Percentiles rank a stretch among this genome's conserved stretches.
Evolutionary conservation across 2,888 invertebrate genomes (phyloP).

Genomic region (Fragum sueziense): DNA sequence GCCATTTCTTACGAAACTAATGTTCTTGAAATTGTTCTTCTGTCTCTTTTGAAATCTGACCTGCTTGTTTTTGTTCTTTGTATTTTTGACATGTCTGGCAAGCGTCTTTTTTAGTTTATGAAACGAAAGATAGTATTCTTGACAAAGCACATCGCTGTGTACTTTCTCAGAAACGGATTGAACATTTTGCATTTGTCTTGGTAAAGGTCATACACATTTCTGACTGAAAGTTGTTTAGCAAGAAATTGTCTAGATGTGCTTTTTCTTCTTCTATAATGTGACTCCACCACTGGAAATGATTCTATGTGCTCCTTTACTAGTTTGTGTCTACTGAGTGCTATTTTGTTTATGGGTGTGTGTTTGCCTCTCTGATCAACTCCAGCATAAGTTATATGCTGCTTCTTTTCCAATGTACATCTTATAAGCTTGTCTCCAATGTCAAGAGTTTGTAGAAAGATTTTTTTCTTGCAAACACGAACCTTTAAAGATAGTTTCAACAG

Average conservation of each 20-base stretch:
- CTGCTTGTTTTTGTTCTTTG: neutral
- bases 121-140: neutral
- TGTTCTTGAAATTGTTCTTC: neutral
- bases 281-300: neutral
- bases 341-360: neutral
- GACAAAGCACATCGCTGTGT: neutral
- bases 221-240: neutral
- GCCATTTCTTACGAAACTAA: neutral
- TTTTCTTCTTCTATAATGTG: neutral
- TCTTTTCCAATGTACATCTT: constrained; percentile 32
- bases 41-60: neutral
- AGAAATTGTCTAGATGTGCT: neutral
- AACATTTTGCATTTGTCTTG: neutral
- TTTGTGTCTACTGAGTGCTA: neutral
- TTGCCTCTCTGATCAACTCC: constrained; percentile 1
- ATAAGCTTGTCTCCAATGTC: constrained; percentile 48
- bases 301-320: neutral
- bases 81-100: neutral
- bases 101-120: neutral
- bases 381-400: neutral
- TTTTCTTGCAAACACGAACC: constrained; percentile 47
- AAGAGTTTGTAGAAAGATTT: constrained; percentile 46
- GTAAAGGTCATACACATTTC: neutral
- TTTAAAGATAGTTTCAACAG: constrained; percentile 31
- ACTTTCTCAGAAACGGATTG: neutral